Evolutionary conservation across 35 echinoderm and acorn worm genomes (phyloP).

Genomic region (Ophioderma brevispina): DNA sequence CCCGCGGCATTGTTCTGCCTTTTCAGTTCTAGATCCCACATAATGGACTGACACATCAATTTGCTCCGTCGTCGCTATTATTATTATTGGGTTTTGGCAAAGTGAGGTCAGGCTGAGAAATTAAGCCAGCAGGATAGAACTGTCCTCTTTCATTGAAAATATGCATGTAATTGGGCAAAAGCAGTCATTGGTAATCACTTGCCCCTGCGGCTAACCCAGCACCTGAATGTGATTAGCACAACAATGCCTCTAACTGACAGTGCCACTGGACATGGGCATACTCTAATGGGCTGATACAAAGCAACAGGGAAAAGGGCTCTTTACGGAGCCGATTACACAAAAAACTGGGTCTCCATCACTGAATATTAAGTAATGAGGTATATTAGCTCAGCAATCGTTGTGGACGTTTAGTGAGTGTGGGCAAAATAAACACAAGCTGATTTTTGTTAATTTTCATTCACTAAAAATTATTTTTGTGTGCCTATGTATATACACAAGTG

Average conservation of each 20-base stretch:
- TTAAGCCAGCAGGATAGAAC: neutral
- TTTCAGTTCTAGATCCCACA: neutral
- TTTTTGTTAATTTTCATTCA: neutral
- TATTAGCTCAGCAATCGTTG: too few relatives aligned
- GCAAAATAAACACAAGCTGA: neutral
- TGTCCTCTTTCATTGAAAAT: slow-evolving; percentile 5
- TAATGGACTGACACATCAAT: slow-evolving; percentile 2
- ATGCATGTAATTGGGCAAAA: slow-evolving; percentile 1
- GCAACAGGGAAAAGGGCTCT: neutral
- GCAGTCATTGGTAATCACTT: neutral
- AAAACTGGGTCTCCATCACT: neutral
- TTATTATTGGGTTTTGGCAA: slow-evolving; percentile 9
- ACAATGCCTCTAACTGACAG: neutral
- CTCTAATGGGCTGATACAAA: neutral
- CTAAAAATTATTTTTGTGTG: neutral
- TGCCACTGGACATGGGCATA: neutral
- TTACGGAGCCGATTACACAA: neutral
- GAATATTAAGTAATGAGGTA: too few relatives aligned
- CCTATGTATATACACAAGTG: neutral
- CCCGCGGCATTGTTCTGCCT: too few relatives aligned
- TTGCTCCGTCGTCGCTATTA: neutral
- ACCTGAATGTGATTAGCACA: neutral
- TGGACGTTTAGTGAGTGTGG: neutral
- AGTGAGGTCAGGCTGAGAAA: neutral
- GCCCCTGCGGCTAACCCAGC: neutral